Evolutionary conservation across 1,140 invertebrate genomes (phyloP).

Genomic region (Cataglyphis hispanica): DNA sequence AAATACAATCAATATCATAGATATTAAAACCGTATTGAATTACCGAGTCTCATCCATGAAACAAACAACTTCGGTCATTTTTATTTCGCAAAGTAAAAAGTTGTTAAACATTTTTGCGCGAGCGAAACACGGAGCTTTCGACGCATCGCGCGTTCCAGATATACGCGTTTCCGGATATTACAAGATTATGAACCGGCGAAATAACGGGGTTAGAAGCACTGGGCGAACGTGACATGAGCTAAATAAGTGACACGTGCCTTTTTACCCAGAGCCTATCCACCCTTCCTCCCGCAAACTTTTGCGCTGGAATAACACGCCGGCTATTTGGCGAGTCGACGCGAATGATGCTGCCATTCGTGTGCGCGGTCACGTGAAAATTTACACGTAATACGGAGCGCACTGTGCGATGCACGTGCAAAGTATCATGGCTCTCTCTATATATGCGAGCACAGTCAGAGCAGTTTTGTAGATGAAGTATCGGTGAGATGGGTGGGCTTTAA

Average conservation of each 20-base stretch:
- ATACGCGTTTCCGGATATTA: constrained; percentile 1
- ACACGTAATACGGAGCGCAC: constrained; percentile 35
- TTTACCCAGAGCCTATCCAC: constrained; percentile 2
- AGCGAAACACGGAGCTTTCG: background rate
- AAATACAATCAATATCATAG: background rate
- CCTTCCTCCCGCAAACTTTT: constrained; percentile 4
- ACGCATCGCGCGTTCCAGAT: background rate
- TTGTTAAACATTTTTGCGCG: constrained; percentile 19
- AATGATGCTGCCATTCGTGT: constrained; percentile 65
- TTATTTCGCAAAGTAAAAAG: background rate
- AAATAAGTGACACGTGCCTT: constrained; percentile 54
- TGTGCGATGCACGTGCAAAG: constrained; percentile 27
- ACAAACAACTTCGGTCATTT: constrained; percentile 20
- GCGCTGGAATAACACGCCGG: constrained; percentile 34
- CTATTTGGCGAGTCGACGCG: constrained; percentile 4
- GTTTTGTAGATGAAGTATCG: background rate
- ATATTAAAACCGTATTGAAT: constrained; percentile 37
- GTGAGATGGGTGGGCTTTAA: background rate
- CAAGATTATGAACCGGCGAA: constrained; percentile 6
- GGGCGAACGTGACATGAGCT: background rate
- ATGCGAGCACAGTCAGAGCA: background rate
- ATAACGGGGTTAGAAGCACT: constrained; percentile 28
- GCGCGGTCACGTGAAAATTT: constrained; percentile 66
- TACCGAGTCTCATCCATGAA: background rate
- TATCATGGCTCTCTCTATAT: background rate